These are phyloP conservation scores for Drosophila meridiana DNA, from an alignment of 2,888 invertebrate genomes.

Conservation along the genomic window DNA sequence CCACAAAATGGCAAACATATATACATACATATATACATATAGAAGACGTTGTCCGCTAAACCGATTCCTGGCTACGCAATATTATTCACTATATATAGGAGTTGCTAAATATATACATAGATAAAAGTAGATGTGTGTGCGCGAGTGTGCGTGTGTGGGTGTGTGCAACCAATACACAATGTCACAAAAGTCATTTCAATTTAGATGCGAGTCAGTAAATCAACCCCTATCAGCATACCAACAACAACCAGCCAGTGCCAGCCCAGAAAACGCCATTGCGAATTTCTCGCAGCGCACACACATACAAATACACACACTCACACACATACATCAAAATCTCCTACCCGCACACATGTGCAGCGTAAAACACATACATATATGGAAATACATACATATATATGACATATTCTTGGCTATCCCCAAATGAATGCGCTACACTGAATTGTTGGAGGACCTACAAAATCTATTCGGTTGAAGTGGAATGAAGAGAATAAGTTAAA, in stretches of 20 bases:
- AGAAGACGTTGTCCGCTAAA: constrained; percentile 56
- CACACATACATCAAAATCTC: constrained; percentile 22
- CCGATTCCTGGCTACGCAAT: constrained; percentile 3
- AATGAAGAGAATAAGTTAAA: neutral
- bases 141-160: constrained; percentile 23
- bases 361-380: neutral
- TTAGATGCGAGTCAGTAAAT: constrained; percentile 85
- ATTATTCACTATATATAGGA: constrained; percentile 7
- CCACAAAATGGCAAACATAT: constrained; percentile 53
- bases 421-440: constrained; percentile 18
- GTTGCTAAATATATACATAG: neutral
- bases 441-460: neutral
- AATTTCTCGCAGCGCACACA: constrained; percentile 43
- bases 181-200: constrained; percentile 84
- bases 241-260: constrained; percentile 71
- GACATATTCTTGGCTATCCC: constrained; percentile 26
- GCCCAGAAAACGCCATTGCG: constrained; percentile 74
- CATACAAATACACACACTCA: constrained; percentile 26
- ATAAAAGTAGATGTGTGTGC: neutral
- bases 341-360: constrained; percentile 8
- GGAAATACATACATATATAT: constrained; percentile 20
- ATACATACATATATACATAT: constrained; percentile 11
- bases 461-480: neutral
- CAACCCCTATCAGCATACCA: constrained; percentile 84
- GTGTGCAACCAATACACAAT: constrained; percentile 73